Evolutionary conservation across 2,797 vertebrate genomes (phyloP).

Genomic region (Lacerta bilineata): DNA sequence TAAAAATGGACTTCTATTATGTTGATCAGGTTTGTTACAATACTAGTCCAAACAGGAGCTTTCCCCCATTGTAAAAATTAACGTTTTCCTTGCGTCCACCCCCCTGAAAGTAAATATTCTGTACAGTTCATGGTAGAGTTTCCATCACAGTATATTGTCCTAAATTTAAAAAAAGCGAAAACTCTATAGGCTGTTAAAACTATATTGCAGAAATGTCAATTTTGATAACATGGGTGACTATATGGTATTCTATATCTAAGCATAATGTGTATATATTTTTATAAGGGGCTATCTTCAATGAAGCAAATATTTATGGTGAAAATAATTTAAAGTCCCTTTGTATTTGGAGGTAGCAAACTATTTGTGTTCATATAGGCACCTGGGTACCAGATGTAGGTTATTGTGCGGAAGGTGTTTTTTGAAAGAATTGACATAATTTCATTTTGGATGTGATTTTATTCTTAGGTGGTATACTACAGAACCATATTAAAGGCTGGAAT

Average conservation of each 20-base stretch:
- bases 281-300: background rate
- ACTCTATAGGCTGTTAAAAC: background rate
- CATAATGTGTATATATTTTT: background rate
- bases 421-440: background rate
- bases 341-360: background rate
- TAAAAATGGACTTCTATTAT: constrained; percentile 56
- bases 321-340: constrained; percentile 4
- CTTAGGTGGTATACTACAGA: background rate
- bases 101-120: background rate
- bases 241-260: background rate
- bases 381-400: background rate
- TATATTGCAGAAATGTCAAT: background rate
- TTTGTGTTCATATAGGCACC: background rate
- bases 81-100: too few relatives aligned
- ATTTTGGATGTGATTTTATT: background rate
- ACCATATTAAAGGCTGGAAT: background rate
- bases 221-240: background rate
- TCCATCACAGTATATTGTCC: background rate
- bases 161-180: background rate
- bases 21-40: constrained; percentile 11
- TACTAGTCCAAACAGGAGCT: background rate
- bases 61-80: background rate
- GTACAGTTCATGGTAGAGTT: background rate
- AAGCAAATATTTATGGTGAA: constrained; percentile 12
- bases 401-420: background rate